Evolutionary conservation across 2,888 invertebrate species (phyloP).

Genomic region (Parascotia fuliginaria): DNA sequence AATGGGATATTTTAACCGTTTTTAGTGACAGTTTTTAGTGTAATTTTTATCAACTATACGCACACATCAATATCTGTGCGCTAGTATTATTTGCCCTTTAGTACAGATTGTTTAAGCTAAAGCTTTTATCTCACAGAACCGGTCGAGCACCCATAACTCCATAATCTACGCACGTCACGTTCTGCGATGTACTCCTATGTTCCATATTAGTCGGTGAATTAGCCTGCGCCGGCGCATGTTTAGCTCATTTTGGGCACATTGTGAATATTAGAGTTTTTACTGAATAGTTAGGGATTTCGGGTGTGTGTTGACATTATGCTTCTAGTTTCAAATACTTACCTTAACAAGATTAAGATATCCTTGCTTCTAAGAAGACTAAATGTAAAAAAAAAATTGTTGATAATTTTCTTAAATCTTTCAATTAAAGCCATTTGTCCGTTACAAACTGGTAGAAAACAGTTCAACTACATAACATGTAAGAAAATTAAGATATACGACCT

Average conservation of each 20-base stretch:
- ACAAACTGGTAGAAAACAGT: slow-evolving; percentile 14
- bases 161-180: slow-evolving; percentile 40
- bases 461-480: slow-evolving; percentile 21
- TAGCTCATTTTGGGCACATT: slow-evolving; percentile 21
- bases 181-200: slow-evolving; percentile 12
- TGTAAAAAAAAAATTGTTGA: not conserved
- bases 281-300: too few species aligned
- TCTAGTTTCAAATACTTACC: too few species aligned
- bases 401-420: slow-evolving; percentile 12
- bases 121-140: slow-evolving; percentile 14
- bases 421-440: slow-evolving; percentile 24
- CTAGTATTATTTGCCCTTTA: not conserved
- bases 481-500: slow-evolving; percentile 58
- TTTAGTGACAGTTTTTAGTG: too few species aligned
- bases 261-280: not conserved
- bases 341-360: too few species aligned
- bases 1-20: too few species aligned
- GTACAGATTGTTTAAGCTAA: slow-evolving; percentile 8
- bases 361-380: too few species aligned
- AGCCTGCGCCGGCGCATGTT: slow-evolving; percentile 23
- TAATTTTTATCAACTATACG: too few species aligned
- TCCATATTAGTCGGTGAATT: slow-evolving; percentile 30
- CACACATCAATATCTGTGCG: too few species aligned
- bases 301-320: too few species aligned
- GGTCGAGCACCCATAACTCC: slow-evolving; percentile 26